Base-by-base conservation (phyloP, 2,888 invertebrate species). In the Drymonia ruficornis region DNA sequence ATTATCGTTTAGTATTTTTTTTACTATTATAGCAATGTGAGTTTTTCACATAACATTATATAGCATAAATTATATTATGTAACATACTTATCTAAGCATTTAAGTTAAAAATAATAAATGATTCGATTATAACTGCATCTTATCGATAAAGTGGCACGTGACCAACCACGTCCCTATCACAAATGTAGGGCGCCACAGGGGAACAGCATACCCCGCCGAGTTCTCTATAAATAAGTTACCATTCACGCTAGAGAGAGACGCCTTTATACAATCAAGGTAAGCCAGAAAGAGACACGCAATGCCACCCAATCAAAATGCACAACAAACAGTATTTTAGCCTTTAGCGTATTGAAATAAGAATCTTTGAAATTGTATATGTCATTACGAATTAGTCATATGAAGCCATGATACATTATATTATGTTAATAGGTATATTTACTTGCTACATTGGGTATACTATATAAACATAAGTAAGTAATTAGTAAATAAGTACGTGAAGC, bases 181-280 rank as follows among this genome's bases (percentile, higher is more conserved):
- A 78, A 85, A 87, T 84, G 83, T 83, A 83, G 84, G 82, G 80
- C 86, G 83, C 86, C 83, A 82, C 81, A 76, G 84, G 85, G 86
- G 86, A 82, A 83, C 76, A 73, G 73, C 74, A 70, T 76, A 78
- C 78, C 78, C 76, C 77, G 69, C 70, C 52, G 74, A 70, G 72
- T 68, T 72, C 78, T 76, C 87, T 87, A 88, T 87, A 87, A 88
- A 87, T 88, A 87, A 83, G 78, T 79, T 67, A 67, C 55, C 70
- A 65, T 66, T 47, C 47, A 67, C 62, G 76, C 64, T 56, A 68
- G 79, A 88, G 60, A 59, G 78, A 78, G 85, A 86, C 53, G 68
- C 69, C 63, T 48, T 56, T 59, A 81, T 59, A 53, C 53, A 52
- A 59, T 61, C 65, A 60, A 57, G 61, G 61, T 65, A 54, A 31